phyloP scores from a whole-genome alignment of 2,797 vertebrate species.

The Peromyscus aztecus region DNA sequence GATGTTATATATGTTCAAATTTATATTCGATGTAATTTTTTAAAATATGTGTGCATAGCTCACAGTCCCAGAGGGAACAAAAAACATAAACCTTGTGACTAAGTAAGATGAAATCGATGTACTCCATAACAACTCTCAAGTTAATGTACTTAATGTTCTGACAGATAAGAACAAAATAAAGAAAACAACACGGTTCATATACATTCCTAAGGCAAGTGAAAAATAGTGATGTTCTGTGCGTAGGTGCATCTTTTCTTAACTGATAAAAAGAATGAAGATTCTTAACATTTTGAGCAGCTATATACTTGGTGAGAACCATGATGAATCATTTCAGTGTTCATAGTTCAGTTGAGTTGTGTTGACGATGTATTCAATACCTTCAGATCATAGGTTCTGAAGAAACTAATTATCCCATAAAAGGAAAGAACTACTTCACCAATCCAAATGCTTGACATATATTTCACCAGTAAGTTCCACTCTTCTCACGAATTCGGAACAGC shows the following conservation, averaged over 20 bases:
- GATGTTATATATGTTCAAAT: conserved; percentile 63
- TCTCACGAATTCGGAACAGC: background rate
- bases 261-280: background rate
- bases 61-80: conserved; percentile 5
- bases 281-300: background rate
- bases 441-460: background rate
- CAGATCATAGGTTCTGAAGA: background rate
- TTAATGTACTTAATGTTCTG: background rate
- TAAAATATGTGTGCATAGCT: conserved; percentile 62
- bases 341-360: background rate
- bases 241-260: background rate
- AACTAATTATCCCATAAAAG: background rate
- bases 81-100: background rate
- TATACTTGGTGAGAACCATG: background rate
- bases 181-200: background rate
- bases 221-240: background rate
- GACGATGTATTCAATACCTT: background rate
- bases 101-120: background rate
- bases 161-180: background rate
- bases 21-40: conserved; percentile 66
- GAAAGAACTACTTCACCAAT: background rate
- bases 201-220: background rate
- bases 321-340: background rate
- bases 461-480: background rate
- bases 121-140: background rate